These are phyloP conservation scores for Cybosia mesomella DNA, from an alignment of 2,888 invertebrate species.

Conservation along the genomic window DNA sequence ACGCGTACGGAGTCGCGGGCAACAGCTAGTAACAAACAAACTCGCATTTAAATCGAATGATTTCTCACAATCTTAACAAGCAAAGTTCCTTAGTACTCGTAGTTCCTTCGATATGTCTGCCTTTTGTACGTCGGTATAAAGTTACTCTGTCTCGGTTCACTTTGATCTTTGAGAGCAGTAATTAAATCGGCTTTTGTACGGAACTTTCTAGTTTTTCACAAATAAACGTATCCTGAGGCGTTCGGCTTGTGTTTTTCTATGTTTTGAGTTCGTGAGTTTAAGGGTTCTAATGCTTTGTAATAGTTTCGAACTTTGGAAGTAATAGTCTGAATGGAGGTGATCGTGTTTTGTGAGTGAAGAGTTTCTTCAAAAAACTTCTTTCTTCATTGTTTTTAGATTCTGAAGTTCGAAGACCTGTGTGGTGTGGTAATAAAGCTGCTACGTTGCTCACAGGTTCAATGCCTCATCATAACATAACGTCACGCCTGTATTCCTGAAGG, in stretches of 20 bases:
- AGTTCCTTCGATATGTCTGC: slow-evolving; percentile 45
- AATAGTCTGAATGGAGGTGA: slow-evolving; percentile 7
- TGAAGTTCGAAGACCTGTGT: too few species aligned
- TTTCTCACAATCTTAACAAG: slow-evolving; percentile 26
- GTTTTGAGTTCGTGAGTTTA: slow-evolving; percentile 26
- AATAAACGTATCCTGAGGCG: slow-evolving; percentile 39
- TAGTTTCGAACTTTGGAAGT: slow-evolving; percentile 2
- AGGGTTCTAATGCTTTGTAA: slow-evolving; percentile 4
- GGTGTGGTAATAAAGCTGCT: too few species aligned
- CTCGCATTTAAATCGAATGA: slow-evolving; percentile 24
- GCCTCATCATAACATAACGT: too few species aligned
- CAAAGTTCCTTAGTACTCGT: slow-evolving; percentile 43
- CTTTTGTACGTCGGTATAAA: slow-evolving; percentile 57
- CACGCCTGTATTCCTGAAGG: too few species aligned
- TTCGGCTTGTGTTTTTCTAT: slow-evolving; percentile 30
- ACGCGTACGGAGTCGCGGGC: too few species aligned
- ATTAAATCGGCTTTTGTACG: slow-evolving; percentile 65
- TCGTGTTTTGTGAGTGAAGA: not conserved
- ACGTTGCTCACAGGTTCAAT: too few species aligned
- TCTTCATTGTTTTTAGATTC: not conserved
- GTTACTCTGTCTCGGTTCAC: slow-evolving; percentile 53
- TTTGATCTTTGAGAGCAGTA: slow-evolving; percentile 67
- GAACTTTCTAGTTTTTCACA: slow-evolving; percentile 54
- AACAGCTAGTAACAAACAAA: too few species aligned
- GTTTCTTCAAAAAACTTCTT: too few species aligned